Base-by-base conservation (phyloP, 1,140 invertebrate genomes). In the Caerostris extrusa region DNA sequence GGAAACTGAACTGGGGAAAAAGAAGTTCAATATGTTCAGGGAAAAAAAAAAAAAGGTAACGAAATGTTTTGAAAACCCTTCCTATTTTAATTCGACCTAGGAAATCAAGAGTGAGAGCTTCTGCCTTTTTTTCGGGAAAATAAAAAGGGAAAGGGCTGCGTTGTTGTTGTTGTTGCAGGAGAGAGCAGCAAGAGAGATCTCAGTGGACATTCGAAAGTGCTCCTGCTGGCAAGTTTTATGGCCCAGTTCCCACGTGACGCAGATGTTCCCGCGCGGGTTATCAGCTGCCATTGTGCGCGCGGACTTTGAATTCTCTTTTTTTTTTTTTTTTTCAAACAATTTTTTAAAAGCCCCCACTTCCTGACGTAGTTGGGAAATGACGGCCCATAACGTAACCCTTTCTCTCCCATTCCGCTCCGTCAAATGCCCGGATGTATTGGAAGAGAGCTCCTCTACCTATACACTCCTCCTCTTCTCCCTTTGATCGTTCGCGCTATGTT, bases 161-260 rank as follows among this genome's bases (percentile, higher is more conserved):
- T 34, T n/a, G 34, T 34, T 34, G 34, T 34, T 34, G 34, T 34
- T 34, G 34, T 34, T n/a, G n/a, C n/a, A n/a, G 34, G 2, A 1
- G 34, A 34, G 34, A 34, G 34, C 58, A 60, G 58, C 58, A 1
- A 60, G 58, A 89, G 58, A 90, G 82, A 69, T 55, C 88, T 81
- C 90, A 91, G 90, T 91, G 90, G 90, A 91, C 90, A 91, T 81
- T 91, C 56, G 90, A 91, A 91, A 91, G 56, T 58, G 85, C 61
- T 91, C 61, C 61, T 82, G 90, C 71, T 56, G 56, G 56, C 90
- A 91, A 91, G 92, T 93, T 93, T 93, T 93, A 93, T 93, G 92
- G 92, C 92, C 92, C 92, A 93, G 92, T 93, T 93, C 92, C 92
- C 92, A 93, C 92, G 92, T 93, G 92, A 93, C 92, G 92, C 92